These are phyloP conservation scores for Andrena praecox DNA, from an alignment of 2,888 invertebrate species.

Conservation along the genomic window DNA sequence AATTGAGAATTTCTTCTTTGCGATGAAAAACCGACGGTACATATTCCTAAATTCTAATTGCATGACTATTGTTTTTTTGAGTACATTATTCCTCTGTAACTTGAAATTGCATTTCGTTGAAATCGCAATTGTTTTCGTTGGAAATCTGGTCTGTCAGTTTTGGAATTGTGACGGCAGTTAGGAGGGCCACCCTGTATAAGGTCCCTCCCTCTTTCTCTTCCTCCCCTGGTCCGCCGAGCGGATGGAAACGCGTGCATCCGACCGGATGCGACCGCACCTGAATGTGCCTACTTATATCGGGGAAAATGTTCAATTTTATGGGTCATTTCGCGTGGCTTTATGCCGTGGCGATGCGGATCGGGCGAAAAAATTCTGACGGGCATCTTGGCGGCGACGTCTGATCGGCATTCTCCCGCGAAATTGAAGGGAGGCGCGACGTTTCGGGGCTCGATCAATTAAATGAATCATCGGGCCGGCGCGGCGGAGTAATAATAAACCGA, in stretches of 20 bases:
- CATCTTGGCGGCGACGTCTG: slow-evolving; percentile 18
- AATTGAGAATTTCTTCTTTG: no score
- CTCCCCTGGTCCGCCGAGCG: neutral
- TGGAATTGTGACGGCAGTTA: neutral
- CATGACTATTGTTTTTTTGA: no score
- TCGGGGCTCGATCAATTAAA: slow-evolving; percentile 42
- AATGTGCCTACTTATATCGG: slow-evolving; percentile 60
- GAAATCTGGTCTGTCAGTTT: neutral
- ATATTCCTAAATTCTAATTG: no score
- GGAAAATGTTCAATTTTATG: slow-evolving; percentile 70
- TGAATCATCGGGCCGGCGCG: slow-evolving; percentile 4
- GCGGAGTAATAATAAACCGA: slow-evolving; percentile 42
- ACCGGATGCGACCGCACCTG: slow-evolving; percentile 50
- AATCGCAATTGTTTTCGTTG: neutral
- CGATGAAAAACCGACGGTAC: no score
- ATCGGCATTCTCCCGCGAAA: slow-evolving; percentile 47
- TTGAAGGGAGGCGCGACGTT: slow-evolving; percentile 38
- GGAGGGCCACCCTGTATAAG: neutral
- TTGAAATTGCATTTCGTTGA: neutral
- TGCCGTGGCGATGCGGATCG: slow-evolving; percentile 17
- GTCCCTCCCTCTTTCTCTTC: neutral
- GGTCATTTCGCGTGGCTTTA: slow-evolving; percentile 66
- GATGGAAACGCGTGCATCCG: slow-evolving; percentile 21
- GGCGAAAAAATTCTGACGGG: slow-evolving; percentile 53
- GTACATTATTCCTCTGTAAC: no score